phyloP scores from a whole-genome alignment of 2,797 vertebrate species.

The Chloroceryle amazona region DNA sequence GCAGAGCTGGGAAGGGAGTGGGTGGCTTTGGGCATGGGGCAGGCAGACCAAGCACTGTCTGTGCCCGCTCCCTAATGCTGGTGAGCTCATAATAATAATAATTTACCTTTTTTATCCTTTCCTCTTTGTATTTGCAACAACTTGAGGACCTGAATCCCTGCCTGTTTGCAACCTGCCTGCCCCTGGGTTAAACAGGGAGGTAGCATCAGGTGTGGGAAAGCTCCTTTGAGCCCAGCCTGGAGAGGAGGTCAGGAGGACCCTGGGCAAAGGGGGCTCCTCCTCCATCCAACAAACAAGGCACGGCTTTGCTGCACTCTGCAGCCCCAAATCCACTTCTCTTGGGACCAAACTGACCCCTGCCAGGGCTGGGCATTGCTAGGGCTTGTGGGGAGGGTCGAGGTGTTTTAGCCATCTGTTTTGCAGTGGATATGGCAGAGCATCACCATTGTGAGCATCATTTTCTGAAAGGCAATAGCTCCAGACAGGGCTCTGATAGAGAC shows the following conservation, averaged over 20 bases:
- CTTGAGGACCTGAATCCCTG: neutral
- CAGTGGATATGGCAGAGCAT: neutral
- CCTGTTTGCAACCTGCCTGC: neutral
- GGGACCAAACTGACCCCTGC: neutral
- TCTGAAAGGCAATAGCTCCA: neutral
- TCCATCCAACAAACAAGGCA: neutral
- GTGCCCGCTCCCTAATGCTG: accelerated
- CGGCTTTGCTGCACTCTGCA: neutral
- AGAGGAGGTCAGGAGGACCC: accelerated
- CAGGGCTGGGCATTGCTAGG: neutral
- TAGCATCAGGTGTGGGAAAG: neutral
- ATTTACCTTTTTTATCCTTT: neutral
- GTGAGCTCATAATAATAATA: neutral
- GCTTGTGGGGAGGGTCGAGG: accelerated
- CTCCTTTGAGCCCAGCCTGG: neutral
- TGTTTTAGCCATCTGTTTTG: neutral
- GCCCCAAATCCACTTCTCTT: accelerated
- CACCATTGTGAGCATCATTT: accelerated
- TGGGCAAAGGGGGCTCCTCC: neutral
- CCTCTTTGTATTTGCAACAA: neutral
- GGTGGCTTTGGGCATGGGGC: neutral
- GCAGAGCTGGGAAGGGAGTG: neutral
- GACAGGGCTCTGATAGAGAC: constrained; percentile 24
- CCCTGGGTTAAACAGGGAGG: neutral
- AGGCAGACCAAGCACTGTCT: neutral